Evolutionary conservation across 2,888 invertebrate species (phyloP).

Genomic region (Morpho achilles): DNA sequence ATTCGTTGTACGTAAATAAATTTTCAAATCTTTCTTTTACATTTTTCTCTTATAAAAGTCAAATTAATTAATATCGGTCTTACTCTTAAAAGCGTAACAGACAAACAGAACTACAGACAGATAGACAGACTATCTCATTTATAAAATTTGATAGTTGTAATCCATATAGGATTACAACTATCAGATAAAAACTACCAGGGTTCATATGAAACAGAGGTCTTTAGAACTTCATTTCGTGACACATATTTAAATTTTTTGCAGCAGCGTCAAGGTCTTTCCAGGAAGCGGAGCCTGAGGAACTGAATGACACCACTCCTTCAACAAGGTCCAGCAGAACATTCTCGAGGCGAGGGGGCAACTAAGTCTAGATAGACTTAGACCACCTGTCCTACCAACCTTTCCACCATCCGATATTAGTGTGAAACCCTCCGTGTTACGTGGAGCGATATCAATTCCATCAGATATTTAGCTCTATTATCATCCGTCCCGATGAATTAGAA

Average conservation of each 20-base stretch:
- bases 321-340: conserved; percentile 47
- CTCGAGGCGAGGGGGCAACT: conserved; percentile 57
- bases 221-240: too few relatives aligned
- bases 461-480: conserved; percentile 33
- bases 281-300: conserved; percentile 56
- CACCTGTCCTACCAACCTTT: conserved; percentile 21
- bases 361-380: conserved; percentile 20
- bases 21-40: neutral
- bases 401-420: conserved; percentile 20
- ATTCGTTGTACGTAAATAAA: neutral
- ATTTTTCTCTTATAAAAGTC: neutral
- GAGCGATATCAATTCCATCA: conserved; percentile 28
- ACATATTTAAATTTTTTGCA: conserved; percentile 31
- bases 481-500: conserved; percentile 43
- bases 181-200: too few relatives aligned
- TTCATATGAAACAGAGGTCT: too few relatives aligned
- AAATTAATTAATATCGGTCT: too few relatives aligned
- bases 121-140: too few relatives aligned
- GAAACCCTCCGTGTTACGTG: conserved; percentile 5
- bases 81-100: too few relatives aligned
- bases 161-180: too few relatives aligned
- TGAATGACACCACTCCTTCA: conserved; percentile 49
- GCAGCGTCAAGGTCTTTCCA: conserved; percentile 54
- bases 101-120: too few relatives aligned
- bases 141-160: too few relatives aligned